phyloP scores from a whole-genome alignment of 2,113 vertebrate genomes.

The Porphyrio hochstetteri region DNA sequence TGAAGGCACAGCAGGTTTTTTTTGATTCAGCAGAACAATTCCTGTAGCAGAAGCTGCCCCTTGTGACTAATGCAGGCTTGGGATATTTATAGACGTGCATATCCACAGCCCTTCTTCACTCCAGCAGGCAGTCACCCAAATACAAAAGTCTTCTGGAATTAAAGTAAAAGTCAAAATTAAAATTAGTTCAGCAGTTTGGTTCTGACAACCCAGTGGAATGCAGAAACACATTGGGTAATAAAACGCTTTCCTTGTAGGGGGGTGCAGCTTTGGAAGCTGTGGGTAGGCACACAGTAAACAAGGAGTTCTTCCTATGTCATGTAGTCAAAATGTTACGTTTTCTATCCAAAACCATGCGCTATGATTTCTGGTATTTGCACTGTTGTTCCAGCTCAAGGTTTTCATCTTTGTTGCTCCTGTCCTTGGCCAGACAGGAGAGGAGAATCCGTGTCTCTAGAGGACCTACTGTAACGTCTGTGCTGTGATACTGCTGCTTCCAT shows the following conservation, averaged over 20 bases:
- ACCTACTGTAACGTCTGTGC: not conserved
- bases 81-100: slow-evolving; percentile 55
- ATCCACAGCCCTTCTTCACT: slow-evolving; percentile 59
- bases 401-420: not conserved
- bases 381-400: not conserved
- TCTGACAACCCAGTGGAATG: slow-evolving; percentile 35
- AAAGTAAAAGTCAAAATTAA: slow-evolving; percentile 49
- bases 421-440: not conserved
- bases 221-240: not conserved
- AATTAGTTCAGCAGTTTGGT: slow-evolving; percentile 9
- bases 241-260: not conserved
- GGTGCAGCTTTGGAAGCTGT: not conserved
- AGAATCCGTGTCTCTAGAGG: not conserved
- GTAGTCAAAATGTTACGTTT: not conserved
- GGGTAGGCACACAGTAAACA: not conserved
- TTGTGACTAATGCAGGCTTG: slow-evolving; percentile 63
- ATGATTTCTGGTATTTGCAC: not conserved
- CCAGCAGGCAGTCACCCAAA: slow-evolving; percentile 66
- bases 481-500: not conserved
- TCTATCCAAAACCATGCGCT: not conserved
- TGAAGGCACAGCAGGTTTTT: slow-evolving; percentile 11
- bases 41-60: slow-evolving; percentile 62
- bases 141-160: slow-evolving; percentile 48
- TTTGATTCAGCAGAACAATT: slow-evolving; percentile 67
- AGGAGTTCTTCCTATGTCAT: not conserved